Evolutionary conservation across 2,797 vertebrate species (phyloP).

Genomic region (Sebastiscus albofasciatus): DNA sequence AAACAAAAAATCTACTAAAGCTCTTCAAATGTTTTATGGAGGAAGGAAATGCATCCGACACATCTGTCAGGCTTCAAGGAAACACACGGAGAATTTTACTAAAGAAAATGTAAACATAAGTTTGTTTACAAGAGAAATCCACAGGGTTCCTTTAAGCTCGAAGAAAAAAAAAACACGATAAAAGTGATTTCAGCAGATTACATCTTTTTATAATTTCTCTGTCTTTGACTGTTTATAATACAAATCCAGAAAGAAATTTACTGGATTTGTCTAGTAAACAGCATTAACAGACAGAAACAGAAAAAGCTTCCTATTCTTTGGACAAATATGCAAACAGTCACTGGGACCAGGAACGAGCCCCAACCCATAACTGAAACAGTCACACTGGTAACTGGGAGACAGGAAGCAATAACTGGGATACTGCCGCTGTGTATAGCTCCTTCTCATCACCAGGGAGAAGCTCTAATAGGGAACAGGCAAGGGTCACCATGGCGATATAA

Average conservation of each 20-base stretch:
- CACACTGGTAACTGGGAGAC: slow-evolving; percentile 45
- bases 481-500: slow-evolving; percentile 78
- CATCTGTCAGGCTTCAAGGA: not conserved
- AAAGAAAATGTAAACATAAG: slow-evolving; percentile 16
- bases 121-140: slow-evolving; percentile 19
- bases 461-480: slow-evolving; percentile 74
- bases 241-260: not conserved
- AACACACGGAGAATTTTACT: not conserved
- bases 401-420: slow-evolving; percentile 41
- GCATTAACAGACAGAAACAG: not conserved
- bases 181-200: slow-evolving; percentile 17
- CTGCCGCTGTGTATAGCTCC: slow-evolving; percentile 39
- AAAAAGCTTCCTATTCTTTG: slow-evolving; percentile 6
- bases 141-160: not conserved
- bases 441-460: slow-evolving; percentile 54
- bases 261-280: not conserved
- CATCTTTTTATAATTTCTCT: not conserved
- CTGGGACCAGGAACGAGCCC: not conserved
- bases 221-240: not conserved
- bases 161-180: not conserved
- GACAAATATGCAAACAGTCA: slow-evolving; percentile 9
- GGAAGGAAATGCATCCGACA: not conserved
- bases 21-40: slow-evolving; percentile 11
- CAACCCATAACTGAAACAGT: slow-evolving; percentile 19
- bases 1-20: not conserved